A percentile compares a stretch with the other conserved stretches of the same genome.
Evolutionary conservation across 2,113 vertebrate species (phyloP).

Genomic region (Paramisgurnus dabryanus): DNA sequence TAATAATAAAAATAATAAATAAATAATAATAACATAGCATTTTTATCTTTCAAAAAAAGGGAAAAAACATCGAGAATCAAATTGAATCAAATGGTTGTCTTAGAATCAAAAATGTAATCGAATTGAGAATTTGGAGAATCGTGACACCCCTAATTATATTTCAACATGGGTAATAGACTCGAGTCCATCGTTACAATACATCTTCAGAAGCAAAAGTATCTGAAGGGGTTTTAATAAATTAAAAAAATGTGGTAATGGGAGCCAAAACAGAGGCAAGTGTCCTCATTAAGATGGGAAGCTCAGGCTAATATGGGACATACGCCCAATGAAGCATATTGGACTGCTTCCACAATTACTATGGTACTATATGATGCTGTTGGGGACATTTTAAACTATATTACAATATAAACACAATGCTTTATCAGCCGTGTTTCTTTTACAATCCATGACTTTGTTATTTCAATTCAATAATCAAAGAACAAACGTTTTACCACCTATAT

Average conservation of each 20-base stretch:
- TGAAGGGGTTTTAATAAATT: constrained; percentile 28
- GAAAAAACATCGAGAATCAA: too few species aligned
- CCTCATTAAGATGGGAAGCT: constrained; percentile 49
- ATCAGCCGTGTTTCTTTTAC: neutral
- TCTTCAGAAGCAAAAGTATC: constrained; percentile 24
- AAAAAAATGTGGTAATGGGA: constrained; percentile 33
- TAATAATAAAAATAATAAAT: too few species aligned
- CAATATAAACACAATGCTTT: constrained; percentile 11
- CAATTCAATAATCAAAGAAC: constrained; percentile 23
- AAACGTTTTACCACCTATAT: constrained; percentile 12
- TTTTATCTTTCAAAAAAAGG: too few species aligned
- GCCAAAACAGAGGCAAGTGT: constrained; percentile 38
- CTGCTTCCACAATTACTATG: constrained; percentile 42
- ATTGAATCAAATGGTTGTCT: too few species aligned
- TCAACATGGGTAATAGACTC: neutral
- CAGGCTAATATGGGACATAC: constrained; percentile 42
- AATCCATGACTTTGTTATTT: constrained; percentile 16
- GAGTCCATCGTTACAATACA: neutral
- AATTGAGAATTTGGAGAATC: too few species aligned
- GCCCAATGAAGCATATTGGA: constrained; percentile 49
- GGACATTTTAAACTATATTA: constrained; percentile 43
- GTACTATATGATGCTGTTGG: constrained; percentile 30
- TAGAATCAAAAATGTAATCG: too few species aligned
- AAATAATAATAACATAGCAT: too few species aligned
- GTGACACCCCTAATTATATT: neutral